A percentile compares a stretch with the other conserved stretches of the same genome.
Conservation (phyloP, 2,888 invertebrate genomes). For the Cynaeus angustus region DNA sequence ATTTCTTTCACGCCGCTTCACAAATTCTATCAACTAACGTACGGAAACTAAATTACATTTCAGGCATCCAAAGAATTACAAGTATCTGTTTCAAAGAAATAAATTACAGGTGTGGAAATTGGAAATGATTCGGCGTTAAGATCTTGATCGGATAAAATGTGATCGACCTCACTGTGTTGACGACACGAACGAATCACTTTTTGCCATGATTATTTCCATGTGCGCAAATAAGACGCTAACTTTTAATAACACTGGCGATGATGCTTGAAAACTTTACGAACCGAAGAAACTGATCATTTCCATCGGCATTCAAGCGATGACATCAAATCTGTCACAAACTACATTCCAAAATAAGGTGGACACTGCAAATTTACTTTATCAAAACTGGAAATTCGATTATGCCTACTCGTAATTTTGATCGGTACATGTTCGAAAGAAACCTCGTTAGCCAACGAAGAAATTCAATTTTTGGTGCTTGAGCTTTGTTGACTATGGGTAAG, state of each 20-base stretch:
- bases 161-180: conserved; percentile 25
- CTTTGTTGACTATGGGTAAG: conserved; percentile 12
- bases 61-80: conserved; percentile 33
- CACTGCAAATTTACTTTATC: conserved; percentile 1
- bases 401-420: neutral
- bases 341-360: neutral
- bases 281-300: neutral
- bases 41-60: conserved; percentile 32
- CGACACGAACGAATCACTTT: conserved; percentile 14
- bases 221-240: conserved; percentile 26
- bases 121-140: conserved; percentile 29
- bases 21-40: conserved; percentile 29
- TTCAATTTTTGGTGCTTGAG: conserved; percentile 23
- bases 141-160: conserved; percentile 24
- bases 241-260: conserved; percentile 8
- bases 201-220: conserved; percentile 17
- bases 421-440: too few relatives aligned
- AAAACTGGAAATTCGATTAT: conserved; percentile 3
- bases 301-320: neutral
- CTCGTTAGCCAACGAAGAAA: conserved; percentile 14
- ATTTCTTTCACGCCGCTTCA: conserved; percentile 41
- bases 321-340: neutral
- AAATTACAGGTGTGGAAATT: conserved; percentile 46
- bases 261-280: conserved; percentile 12
- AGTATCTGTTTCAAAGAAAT: conserved; percentile 41